Evolutionary conservation across 2,888 invertebrate species (phyloP).

Genomic region (Pyrrhia umbra): DNA sequence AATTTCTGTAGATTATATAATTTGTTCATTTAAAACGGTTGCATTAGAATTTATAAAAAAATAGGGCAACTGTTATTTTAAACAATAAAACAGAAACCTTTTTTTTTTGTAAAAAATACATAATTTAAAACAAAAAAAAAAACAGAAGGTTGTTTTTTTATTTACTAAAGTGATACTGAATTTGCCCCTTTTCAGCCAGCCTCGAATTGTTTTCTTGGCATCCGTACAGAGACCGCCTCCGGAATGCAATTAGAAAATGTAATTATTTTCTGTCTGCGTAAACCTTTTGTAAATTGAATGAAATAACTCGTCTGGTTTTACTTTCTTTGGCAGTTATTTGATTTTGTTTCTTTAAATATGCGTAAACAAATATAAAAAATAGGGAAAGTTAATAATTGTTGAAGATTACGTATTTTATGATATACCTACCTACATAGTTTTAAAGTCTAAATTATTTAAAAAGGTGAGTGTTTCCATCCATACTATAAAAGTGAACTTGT

Average conservation of each 20-base stretch:
- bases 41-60: too few relatives aligned
- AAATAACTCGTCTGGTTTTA: slow-evolving; percentile 7
- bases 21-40: too few relatives aligned
- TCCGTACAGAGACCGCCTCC: slow-evolving; percentile 20
- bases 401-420: too few relatives aligned
- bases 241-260: slow-evolving; percentile 49
- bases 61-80: too few relatives aligned
- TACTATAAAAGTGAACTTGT: too few relatives aligned
- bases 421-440: too few relatives aligned
- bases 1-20: too few relatives aligned
- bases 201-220: slow-evolving; percentile 20
- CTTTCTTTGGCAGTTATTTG: slow-evolving; percentile 5
- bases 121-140: background rate
- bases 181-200: slow-evolving; percentile 6
- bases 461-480: too few relatives aligned
- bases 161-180: background rate
- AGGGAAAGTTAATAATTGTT: too few relatives aligned
- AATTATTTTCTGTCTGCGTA: slow-evolving; percentile 39
- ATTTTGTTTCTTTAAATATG: background rate
- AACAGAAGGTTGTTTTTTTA: background rate
- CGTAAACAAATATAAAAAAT: background rate
- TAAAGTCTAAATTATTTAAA: too few relatives aligned
- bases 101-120: too few relatives aligned
- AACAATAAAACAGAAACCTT: background rate
- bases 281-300: slow-evolving; percentile 36